Base-by-base conservation (phyloP, 2,113 vertebrate species). In the Poeciliopsis retropinna region DNA sequence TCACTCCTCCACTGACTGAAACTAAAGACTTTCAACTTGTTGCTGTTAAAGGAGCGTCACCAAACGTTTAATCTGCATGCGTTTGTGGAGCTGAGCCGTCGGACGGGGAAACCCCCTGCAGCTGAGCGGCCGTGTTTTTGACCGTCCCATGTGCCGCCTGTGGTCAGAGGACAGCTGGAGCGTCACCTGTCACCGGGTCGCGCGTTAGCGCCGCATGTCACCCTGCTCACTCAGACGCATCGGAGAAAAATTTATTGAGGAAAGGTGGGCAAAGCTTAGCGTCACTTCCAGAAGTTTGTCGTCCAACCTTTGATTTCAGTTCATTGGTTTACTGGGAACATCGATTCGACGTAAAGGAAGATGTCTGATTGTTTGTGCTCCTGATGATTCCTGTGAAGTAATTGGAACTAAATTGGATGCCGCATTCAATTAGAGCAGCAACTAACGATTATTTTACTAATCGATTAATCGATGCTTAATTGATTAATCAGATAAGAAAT, bases 141-240 rank as follows among this genome's bases (percentile, higher is more conserved):
- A 78, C 78, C 70, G 70, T 87, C 81, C 54, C 88, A 91, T 91
- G 90, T 93, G 90, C 85, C 88, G 81, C 73, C 73, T 85, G 79
- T 65, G 76, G 87, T 82, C 76, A 74, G 75, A 80, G 63, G 83
- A 87, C 93, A 94, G 91, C 92, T 93, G 92, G 79, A 61, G 68
- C 72, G 15, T 92, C 92, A 92, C 87, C 90, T 93, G 90, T 90
- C 89, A 65, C 74, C 54, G 65, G 63, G 81, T 91, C 89, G 85
- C 84, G 85, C 87, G 80, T 60, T 61, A 83, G 81, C 79, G 31
- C 41, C 13, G 17, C 79, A 66, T 72, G 85, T 82, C 78, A 78
- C 19, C 29, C 27, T 13, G 28, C 4, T 34, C 30, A 57, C 13
- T 17, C 2, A 37, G 13, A 9, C 44, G 25, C 27, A 27, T 30